Conservation (phyloP, 2,113 vertebrate species). For the Sapayoa aenigma region DNA sequence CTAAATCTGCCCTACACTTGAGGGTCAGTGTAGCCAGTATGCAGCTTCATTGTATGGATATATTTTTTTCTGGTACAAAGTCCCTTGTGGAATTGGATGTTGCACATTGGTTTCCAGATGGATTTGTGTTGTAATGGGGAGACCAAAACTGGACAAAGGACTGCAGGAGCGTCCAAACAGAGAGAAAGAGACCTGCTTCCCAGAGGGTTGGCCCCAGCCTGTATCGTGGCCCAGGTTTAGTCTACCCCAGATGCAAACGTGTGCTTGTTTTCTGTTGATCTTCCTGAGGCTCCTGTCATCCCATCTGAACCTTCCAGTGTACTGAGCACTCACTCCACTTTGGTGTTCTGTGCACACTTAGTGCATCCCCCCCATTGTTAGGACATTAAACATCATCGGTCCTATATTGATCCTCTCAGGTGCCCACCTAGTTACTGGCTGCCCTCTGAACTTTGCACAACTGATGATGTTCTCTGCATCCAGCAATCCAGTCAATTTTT, state of each 20-base stretch:
- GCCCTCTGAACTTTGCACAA: not conserved
- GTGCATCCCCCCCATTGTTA: not conserved
- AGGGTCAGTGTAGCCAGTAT: not conserved
- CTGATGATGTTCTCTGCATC: not conserved
- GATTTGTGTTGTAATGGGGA: not conserved
- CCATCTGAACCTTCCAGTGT: rapidly evolving
- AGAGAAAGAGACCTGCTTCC: not conserved
- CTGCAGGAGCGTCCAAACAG: not conserved
- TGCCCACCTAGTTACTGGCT: not conserved
- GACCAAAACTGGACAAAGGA: not conserved
- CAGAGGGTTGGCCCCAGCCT: not conserved
- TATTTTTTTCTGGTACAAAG: not conserved
- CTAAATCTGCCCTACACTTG: not conserved
- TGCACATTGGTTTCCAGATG: not conserved
- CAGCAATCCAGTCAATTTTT: not conserved
- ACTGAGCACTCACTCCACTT: rapidly evolving
- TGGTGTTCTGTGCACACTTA: not conserved
- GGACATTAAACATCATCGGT: rapidly evolving
- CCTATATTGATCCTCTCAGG: rapidly evolving
- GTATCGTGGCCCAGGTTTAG: not conserved
- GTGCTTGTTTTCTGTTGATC: not conserved
- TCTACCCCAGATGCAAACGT: not conserved
- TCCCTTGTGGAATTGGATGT: not conserved
- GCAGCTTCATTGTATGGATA: not conserved
- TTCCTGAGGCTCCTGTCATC: not conserved